Base-by-base conservation (phyloP, 2,113 vertebrate genomes). In the Oryzias celebensis region DNA sequence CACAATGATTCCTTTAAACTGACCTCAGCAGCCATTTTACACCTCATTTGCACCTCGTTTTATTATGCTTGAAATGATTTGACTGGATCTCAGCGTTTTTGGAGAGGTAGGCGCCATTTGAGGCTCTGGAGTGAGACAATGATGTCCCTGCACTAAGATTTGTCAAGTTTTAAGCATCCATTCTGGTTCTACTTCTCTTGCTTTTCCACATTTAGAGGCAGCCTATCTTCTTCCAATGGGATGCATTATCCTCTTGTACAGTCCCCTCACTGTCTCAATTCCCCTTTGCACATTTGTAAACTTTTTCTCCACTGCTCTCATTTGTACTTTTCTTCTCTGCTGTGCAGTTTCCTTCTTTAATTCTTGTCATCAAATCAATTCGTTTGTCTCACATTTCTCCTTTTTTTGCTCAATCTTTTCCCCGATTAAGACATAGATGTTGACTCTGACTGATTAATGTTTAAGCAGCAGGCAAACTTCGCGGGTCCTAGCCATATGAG, bases 341-440 rank as follows among this genome's bases (percentile, higher is more conserved):
- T 47, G 17, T 56, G 24, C 65, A 71, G 36, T 78, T 68, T 75
- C 58, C 58, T 68, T 52, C 62, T 47, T 28, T 31, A 41, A 64
- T 50, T 44, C 47, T n/a, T 65, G 47, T 69, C 58, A 58, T 59
- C 58, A 4, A 47, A 58, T 70, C 64, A 43, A 22, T 58, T 46
- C 47, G 42, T 51, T 8, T 45, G 10, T 52, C 36, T 58, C 4
- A 2, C 36, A 49, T 7, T 48, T 58, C 23, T 48, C 53, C 1
- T n/a, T 44, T 62, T 71, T 63, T 60, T 66, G 15, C 31, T 61
- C 20, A 0, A 14, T 72, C 61, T 55, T 3, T 7, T 42, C 50
- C 66, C 26, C 71, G 75, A 82, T 82, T 81, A 61, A 55, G 20
- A 79, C 57, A 60, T 67, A 68, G 78, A 75, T 81, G 75, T 85